Evolutionary conservation across 1,140 invertebrate species (phyloP), one percentile per base, ranked within the genome.

Genomic region (Dufourea novaeangliae): DNA sequence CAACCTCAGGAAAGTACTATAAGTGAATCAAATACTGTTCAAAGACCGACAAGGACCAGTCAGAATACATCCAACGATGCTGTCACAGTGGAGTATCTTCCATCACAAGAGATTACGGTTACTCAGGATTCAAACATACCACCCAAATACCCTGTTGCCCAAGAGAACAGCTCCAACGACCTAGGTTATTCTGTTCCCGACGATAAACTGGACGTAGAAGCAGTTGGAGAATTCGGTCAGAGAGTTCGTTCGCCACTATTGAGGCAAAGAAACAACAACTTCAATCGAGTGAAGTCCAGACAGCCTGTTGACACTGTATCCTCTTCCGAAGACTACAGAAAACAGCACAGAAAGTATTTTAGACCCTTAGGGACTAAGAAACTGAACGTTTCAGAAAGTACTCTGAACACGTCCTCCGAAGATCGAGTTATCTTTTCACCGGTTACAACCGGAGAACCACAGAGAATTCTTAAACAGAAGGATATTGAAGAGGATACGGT

Each of bases 181-280:
- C 11, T 39, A 7, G 5, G 29, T 0, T 52, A 75, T 3, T 10
- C 10, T 0, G 10, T 44, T 27, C 12, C 63, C 0, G 32, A 56
- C n/a, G 61, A 44, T 1, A 54, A 32, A 0, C 20, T 56, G 2
- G 80, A 59, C n/a, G 25, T 71, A 7, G 80, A 86, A 63, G 73
- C 74, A 32, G 59, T 76, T 32, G 84, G 79, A 11, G 78, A 73
- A n/a, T 88, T 87, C 62, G 87, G 87, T 20, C 67, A 86, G 54
- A 68, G 73, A n/a, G 69, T 86, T 11, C 66, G 63, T 12, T 22
- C 74, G 1, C 14, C 29, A 0, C 0, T 22, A 0, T 27, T 8
- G 4, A 62, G 37, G 11, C 14, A 37, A 3, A 71, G 27, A 29
- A 63, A 27, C 7, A 39, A 77, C 0, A 50, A 22, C 12, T 6